Evolutionary conservation across 1,140 invertebrate genomes (phyloP).

Genomic region (Drosophila ercepeae): DNA sequence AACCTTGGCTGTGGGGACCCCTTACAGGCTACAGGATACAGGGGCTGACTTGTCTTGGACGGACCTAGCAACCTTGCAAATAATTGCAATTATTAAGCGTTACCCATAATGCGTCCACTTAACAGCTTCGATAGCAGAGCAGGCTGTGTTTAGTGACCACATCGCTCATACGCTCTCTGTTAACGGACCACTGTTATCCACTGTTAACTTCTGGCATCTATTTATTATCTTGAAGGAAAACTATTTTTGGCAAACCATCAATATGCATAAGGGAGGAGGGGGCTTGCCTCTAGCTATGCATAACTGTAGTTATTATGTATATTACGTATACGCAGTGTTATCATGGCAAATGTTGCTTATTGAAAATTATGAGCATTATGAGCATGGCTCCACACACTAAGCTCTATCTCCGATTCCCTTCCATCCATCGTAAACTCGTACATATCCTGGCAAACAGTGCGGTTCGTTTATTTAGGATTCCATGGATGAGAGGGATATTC

Average conservation of each 20-base stretch:
- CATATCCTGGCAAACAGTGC: slow-evolving; percentile 19
- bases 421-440: neutral
- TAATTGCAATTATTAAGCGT: slow-evolving; percentile 50
- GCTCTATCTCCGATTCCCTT: slow-evolving; percentile 41
- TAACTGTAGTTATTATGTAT: slow-evolving; percentile 61
- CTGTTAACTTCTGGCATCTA: slow-evolving; percentile 4
- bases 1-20: slow-evolving; percentile 19
- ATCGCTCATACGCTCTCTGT: slow-evolving; percentile 9
- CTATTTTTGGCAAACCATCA: slow-evolving; percentile 39
- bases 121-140: slow-evolving; percentile 8
- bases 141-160: slow-evolving; percentile 30
- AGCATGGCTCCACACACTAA: slow-evolving; percentile 39
- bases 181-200: neutral
- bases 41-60: neutral
- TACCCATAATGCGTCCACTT: slow-evolving; percentile 9
- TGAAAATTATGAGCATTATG: slow-evolving; percentile 67
- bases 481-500: neutral
- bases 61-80: slow-evolving; percentile 17
- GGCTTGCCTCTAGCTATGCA: slow-evolving; percentile 35
- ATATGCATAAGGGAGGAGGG: slow-evolving; percentile 44
- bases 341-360: slow-evolving; percentile 57
- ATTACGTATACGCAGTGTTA: slow-evolving; percentile 69
- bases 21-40: neutral
- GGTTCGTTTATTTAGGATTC: slow-evolving; percentile 1
- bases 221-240: slow-evolving; percentile 23